Percentiles rank a stretch among this genome's conserved stretches.
Conservation (phyloP, 2,113 vertebrate species). For the Lichenostomus cassidix region DNA sequence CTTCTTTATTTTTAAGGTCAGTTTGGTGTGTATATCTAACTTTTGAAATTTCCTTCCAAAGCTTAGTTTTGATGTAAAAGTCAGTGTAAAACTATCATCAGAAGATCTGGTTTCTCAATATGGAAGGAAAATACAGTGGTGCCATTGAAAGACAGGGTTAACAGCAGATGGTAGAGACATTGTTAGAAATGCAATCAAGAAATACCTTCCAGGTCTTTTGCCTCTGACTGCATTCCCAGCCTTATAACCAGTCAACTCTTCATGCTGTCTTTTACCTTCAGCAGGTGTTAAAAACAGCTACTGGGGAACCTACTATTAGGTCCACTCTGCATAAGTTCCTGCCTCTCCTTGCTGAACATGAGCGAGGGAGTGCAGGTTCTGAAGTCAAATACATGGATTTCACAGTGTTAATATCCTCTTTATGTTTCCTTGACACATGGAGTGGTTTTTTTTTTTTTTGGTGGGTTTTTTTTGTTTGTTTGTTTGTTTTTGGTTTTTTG, state of each 20-base stretch:
- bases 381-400: neutral
- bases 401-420: neutral
- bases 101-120: neutral
- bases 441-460: neutral
- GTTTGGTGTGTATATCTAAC: neutral
- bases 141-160: neutral
- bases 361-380: neutral
- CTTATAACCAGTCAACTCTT: neutral
- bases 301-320: neutral
- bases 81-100: neutral
- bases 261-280: neutral
- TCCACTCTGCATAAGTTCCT: neutral
- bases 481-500: too few relatives aligned
- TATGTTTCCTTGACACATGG: neutral
- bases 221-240: neutral
- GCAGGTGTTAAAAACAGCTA: neutral
- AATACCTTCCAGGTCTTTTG: neutral
- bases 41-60: neutral
- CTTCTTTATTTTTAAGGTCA: neutral
- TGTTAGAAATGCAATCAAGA: neutral
- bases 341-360: neutral
- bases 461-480: neutral
- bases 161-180: neutral
- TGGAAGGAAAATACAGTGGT: neutral
- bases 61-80: neutral